Percentiles rank a stretch among this genome's conserved stretches.
Evolutionary conservation across 2,113 vertebrate genomes (phyloP).

Genomic region (Formicarius rufipectus): DNA sequence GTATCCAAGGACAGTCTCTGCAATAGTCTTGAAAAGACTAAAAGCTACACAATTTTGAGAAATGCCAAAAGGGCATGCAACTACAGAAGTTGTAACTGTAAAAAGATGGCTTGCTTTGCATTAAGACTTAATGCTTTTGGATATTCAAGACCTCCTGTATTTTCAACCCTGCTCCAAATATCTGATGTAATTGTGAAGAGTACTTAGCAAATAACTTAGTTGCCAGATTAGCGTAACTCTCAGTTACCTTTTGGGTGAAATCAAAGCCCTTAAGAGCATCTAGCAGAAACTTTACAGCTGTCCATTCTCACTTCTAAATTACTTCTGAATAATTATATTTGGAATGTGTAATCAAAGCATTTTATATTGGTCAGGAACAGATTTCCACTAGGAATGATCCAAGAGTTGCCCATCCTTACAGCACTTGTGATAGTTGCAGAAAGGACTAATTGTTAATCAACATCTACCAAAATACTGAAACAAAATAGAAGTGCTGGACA

Average conservation of each 20-base stretch:
- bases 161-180: not conserved
- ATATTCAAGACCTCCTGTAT: not conserved
- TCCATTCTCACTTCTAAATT: not conserved
- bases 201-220: not conserved
- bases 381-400: not conserved
- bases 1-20: not conserved
- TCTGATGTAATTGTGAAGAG: not conserved
- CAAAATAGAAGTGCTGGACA: fast-evolving
- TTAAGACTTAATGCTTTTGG: not conserved
- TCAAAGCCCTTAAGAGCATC: not conserved
- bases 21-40: not conserved
- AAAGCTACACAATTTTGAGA: not conserved
- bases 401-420: not conserved
- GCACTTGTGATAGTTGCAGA: not conserved
- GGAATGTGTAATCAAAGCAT: not conserved
- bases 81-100: not conserved
- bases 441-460: not conserved
- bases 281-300: not conserved
- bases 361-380: not conserved
- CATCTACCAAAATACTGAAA: not conserved
- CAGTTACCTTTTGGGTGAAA: not conserved
- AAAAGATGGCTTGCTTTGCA: not conserved
- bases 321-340: not conserved
- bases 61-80: not conserved
- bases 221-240: not conserved